phyloP scores from a whole-genome alignment of 2,113 vertebrate genomes.

The Ctenodactylus gundi region DNA sequence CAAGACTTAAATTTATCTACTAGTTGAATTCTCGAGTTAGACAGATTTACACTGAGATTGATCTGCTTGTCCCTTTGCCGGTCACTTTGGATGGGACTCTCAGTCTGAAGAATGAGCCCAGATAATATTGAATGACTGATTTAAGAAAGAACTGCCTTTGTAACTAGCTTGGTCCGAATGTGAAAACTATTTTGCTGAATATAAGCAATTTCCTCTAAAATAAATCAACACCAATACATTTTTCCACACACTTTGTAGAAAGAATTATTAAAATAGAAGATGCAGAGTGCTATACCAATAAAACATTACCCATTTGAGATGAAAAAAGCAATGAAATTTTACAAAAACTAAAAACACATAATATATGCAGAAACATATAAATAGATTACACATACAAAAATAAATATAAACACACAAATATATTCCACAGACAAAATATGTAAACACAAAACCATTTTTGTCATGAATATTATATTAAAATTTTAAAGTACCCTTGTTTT shows the following conservation, averaged over 20 bases:
- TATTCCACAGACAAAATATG: no score
- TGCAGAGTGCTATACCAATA: not conserved
- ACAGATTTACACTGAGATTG: no score
- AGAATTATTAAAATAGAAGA: conserved; percentile 5
- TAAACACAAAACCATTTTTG: not conserved
- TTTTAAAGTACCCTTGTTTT: not conserved
- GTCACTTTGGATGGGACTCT: not conserved
- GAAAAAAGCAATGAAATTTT: not conserved
- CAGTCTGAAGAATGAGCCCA: fast-evolving
- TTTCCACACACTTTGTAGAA: not conserved
- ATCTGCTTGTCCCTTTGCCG: no score
- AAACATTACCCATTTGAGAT: not conserved
- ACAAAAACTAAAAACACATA: no score
- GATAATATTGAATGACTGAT: not conserved
- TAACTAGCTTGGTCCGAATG: not conserved
- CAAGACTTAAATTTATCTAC: not conserved
- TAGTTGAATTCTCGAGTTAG: not conserved
- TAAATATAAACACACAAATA: no score
- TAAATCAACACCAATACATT: not conserved
- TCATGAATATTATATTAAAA: not conserved
- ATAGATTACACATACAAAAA: not conserved
- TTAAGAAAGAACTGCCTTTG: not conserved
- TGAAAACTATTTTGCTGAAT: not conserved
- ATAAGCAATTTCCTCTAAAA: not conserved
- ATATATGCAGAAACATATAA: not conserved